A percentile compares a stretch with the other conserved stretches of the same genome.
phyloP scores from a whole-genome alignment of 2,888 invertebrate genomes.

The Sesia apiformis region DNA sequence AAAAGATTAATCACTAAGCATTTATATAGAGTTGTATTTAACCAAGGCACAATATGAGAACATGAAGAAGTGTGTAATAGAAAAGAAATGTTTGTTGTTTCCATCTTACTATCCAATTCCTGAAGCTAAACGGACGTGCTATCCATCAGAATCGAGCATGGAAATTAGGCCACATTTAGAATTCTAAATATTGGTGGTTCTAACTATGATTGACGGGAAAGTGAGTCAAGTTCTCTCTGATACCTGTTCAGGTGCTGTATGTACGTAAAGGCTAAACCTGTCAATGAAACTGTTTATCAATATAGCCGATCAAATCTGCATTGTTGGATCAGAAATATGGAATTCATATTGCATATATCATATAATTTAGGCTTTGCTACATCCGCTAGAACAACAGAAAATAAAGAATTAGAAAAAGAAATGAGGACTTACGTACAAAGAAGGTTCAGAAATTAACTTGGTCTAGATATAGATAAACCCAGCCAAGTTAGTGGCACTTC shows the following conservation, averaged over 20 bases:
- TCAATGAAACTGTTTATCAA: constrained; percentile 9
- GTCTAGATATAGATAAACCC: too few relatives aligned
- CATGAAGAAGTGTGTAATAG: neutral
- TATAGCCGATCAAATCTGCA: constrained; percentile 15
- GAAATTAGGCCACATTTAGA: neutral
- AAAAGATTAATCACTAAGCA: too few relatives aligned
- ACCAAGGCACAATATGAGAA: neutral
- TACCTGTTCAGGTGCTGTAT: constrained; percentile 5
- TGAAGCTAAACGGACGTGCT: neutral
- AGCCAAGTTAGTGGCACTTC: too few relatives aligned
- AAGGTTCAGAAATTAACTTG: too few relatives aligned
- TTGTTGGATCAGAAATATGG: constrained; percentile 5
- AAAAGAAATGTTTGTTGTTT: neutral
- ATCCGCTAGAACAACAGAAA: constrained; percentile 1
- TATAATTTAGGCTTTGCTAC: neutral
- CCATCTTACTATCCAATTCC: neutral
- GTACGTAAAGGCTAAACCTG: constrained; percentile 6
- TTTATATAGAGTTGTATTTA: neutral
- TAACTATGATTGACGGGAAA: constrained; percentile 1
- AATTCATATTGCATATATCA: constrained; percentile 3
- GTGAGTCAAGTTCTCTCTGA: neutral
- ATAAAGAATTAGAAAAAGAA: constrained; percentile 1
- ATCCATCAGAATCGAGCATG: neutral
- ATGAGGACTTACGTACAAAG: too few relatives aligned
- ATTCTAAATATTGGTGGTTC: neutral